These are phyloP conservation scores for Diaprepes abbreviatus DNA, from an alignment of 2,888 invertebrate species.

Conservation along the genomic window DNA sequence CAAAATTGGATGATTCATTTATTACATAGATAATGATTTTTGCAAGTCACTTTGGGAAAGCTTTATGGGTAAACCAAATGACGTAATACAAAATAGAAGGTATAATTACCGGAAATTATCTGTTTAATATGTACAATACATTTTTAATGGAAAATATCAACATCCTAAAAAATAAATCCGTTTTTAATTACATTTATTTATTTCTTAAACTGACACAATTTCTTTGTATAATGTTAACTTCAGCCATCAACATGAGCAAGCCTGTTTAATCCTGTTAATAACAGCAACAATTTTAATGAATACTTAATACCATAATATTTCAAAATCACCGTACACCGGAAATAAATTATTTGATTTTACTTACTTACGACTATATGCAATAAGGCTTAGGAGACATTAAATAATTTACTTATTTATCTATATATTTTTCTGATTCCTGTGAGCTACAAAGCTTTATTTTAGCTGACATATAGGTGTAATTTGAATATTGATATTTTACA, in stretches of 20 bases:
- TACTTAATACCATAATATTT: too few species aligned
- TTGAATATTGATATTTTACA: too few species aligned
- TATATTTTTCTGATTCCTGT: too few species aligned
- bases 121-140: not conserved
- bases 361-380: too few species aligned
- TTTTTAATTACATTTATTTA: not conserved
- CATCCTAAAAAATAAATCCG: not conserved
- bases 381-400: too few species aligned
- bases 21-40: not conserved
- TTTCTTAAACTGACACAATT: not conserved
- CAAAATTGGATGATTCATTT: constrained; percentile 7
- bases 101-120: constrained; percentile 1
- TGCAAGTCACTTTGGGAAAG: constrained; percentile 10
- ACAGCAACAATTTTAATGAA: not conserved
- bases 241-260: not conserved
- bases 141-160: not conserved
- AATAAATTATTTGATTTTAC: too few species aligned
- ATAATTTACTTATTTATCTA: too few species aligned
- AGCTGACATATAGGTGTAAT: too few species aligned
- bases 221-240: not conserved
- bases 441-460: too few species aligned
- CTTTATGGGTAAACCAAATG: not conserved
- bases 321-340: not conserved
- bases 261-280: not conserved
- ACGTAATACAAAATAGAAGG: constrained; percentile 6